Base-by-base conservation (phyloP, 2,113 vertebrate species). In the Lagopus muta region DNA sequence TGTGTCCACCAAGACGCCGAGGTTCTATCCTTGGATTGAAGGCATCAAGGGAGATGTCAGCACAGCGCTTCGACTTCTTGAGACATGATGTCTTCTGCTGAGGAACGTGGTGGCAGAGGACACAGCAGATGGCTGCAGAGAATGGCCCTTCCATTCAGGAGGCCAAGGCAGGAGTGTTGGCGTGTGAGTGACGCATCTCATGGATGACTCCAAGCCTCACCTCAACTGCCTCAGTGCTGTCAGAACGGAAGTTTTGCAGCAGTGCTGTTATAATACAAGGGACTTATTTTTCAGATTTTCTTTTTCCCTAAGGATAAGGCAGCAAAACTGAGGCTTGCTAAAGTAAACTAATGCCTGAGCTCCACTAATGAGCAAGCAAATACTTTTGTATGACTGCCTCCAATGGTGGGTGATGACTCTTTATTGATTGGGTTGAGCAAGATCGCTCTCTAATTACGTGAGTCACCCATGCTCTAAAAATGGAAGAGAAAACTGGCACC, bases 401-500 rank as follows among this genome's bases (percentile, higher is more conserved):
- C 95, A 38, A 0, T 0, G 8, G 52, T 69, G 76, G 82, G 83
- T 83, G 90, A 93, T 36, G 85, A 88, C 95, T 94, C 94, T 72
- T 94, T 95, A 97, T 98, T 96, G 97, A 98, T 98, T 91, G 86
- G 85, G 75, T 96, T 90, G 93, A 97, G 89, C 13, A n/a, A 89
- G 92, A 94, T 94, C 86, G 90, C 93, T 97, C 96, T 98, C 90
- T 97, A 94, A 97, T 98, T 82, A n/a, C 40, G 83, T 90, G 90
- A 97, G 94, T 66, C 80, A 91, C 85, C n/a, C 73, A 94, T 89
- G 95, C 84, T 95, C 67, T 84, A 90, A 86, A 97, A 96, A 82
- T 13, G 10, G 69, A 60, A 82, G 87, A 81, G 42, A 65, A 90
- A 95, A 92, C 84, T 92, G 91, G 83, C 57, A 77, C 11, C 45